Evolutionary conservation across 1,140 invertebrate species (phyloP).

Genomic region (Atta cephalotes): DNA sequence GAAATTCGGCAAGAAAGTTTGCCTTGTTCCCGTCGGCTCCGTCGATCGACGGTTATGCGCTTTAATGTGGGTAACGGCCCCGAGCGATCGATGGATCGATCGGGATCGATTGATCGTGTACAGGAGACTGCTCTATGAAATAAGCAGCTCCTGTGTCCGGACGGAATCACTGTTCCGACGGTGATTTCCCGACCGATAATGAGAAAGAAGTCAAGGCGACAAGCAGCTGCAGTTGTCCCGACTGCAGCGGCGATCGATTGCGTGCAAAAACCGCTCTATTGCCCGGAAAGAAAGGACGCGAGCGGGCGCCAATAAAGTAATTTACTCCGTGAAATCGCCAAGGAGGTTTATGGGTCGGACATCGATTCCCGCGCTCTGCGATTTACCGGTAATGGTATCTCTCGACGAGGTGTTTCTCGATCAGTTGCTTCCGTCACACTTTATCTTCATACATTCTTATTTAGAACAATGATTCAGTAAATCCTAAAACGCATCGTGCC

Average conservation of each 20-base stretch:
- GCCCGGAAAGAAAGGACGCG: conserved; percentile 48
- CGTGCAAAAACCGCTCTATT: conserved; percentile 57
- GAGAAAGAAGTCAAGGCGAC: conserved; percentile 62
- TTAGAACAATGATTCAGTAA: background rate
- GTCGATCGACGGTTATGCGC: conserved; percentile 35
- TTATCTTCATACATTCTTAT: background rate
- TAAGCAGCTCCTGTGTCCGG: conserved; percentile 34
- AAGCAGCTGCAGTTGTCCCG: conserved; percentile 14
- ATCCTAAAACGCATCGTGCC: background rate
- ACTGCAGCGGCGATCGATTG: conserved; percentile 56
- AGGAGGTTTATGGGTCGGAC: conserved; percentile 36
- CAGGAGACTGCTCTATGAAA: conserved; percentile 46
- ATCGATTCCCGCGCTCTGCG: conserved; percentile 23
- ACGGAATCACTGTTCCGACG: conserved; percentile 36
- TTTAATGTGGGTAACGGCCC: conserved; percentile 30
- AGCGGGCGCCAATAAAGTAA: conserved; percentile 61
- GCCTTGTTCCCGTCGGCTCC: conserved; percentile 9
- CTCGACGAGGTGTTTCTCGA: background rate
- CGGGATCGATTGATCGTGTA: conserved; percentile 24
- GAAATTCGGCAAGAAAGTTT: conserved; percentile 60
- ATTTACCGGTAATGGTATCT: conserved; percentile 25
- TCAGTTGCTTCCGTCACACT: background rate
- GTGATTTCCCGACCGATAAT: conserved; percentile 13
- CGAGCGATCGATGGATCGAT: background rate
- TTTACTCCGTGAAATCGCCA: conserved; percentile 55